Base-by-base conservation (phyloP, 2,888 invertebrate species). In the Acrobasis repandana region DNA sequence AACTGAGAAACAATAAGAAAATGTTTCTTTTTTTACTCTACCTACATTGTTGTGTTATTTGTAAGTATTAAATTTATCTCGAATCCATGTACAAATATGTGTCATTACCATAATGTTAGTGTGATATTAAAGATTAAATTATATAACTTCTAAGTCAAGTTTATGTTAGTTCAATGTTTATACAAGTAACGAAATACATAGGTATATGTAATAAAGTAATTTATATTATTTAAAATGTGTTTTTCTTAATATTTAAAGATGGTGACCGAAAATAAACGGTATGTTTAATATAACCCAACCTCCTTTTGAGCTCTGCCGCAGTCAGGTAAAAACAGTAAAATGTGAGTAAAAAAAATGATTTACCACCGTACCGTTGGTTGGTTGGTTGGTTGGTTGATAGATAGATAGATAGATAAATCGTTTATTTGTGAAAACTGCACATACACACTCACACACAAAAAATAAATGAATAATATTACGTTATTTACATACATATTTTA, bases 81-180 rank as follows among this genome's bases (percentile, higher is more conserved):
- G 15, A 58, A 48, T 54, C 36, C 4, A 54, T 36, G 56, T 56
- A 56, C 56, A 56, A 56, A 38, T 15, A 61, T 46, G 56, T 48
- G 70, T 74, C 65, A 69, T 72, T 67, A 71, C 61, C 66, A 65
- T 69, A 65, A 63, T 61, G 56, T 61, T 65, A 69, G 69, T 71
- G 71, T 71, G 69, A 72, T 72, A 72, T 61, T 68, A 74, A 46
- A 56, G 61, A 63, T 56, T 66, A 67, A 49, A 58, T 47, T 38
- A 58, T 43, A 48, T 61, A 14, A 16, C 61, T 54, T 52, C 67
- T 73, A 90, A 81, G 68, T 71, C 71, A 60, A 54, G 48, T 33
- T 28, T 43, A 16, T 11, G 50, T 46, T 16, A 59, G 51, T 59
- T 28, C 3, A 38, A 33, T 46, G 1, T 18, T 4, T 73, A 2